These are phyloP conservation scores for Perognathus longimembris DNA, from an alignment of 2,113 vertebrate genomes.

Conservation along the genomic window DNA sequence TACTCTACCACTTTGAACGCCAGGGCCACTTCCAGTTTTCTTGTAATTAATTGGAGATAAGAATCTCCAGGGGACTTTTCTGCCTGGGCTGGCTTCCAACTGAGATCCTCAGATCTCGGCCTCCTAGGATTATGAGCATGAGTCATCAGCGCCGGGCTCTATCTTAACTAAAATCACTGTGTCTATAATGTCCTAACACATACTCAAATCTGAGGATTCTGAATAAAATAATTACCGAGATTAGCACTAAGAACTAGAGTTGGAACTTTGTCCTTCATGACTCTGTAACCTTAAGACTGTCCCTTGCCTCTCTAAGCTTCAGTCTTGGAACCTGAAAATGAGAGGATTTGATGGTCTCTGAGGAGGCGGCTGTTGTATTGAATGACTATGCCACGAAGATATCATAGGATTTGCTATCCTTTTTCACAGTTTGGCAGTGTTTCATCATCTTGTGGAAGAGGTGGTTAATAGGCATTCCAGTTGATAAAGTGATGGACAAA, in stretches of 20 bases:
- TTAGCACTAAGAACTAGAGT: accelerated
- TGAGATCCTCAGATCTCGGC: no score
- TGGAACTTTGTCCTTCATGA: background rate
- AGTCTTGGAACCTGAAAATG: background rate
- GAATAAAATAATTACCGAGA: background rate
- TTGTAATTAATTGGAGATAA: no score
- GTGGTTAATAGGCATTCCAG: background rate
- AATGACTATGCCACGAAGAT: background rate
- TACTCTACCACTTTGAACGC: no score
- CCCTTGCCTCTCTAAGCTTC: background rate
- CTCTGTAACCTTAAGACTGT: background rate
- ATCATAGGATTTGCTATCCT: background rate
- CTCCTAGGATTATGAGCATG: no score
- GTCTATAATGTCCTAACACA: background rate
- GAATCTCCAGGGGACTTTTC: no score
- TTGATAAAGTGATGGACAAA: background rate
- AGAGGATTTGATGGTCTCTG: background rate
- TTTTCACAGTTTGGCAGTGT: slow-evolving; percentile 32
- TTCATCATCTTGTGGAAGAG: background rate
- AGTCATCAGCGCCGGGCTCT: no score
- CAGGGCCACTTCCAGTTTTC: no score
- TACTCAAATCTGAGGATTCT: background rate
- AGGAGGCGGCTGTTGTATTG: background rate
- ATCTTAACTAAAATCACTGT: background rate
- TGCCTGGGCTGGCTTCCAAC: no score